Evolutionary conservation across 2,888 invertebrate species (phyloP).

Genomic region (Gasteruption jaculator): DNA sequence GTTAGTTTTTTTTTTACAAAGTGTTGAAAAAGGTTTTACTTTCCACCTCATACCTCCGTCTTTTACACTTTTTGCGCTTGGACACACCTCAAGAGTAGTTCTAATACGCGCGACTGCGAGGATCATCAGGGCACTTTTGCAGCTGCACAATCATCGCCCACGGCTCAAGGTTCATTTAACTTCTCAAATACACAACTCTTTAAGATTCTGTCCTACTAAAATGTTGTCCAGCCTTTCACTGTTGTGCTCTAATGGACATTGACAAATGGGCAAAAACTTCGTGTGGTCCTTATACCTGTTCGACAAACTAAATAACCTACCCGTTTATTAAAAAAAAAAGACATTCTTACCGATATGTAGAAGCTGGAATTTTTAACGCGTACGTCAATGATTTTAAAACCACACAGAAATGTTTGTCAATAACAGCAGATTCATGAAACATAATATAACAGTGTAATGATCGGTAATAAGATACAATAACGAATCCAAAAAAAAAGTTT

Average conservation of each 20-base stretch:
- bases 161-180: slow-evolving; percentile 42
- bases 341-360: no score
- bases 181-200: slow-evolving; percentile 45
- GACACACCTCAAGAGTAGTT: slow-evolving; percentile 35
- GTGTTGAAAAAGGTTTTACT: slow-evolving; percentile 19
- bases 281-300: no score
- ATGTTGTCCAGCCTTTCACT: slow-evolving; percentile 32
- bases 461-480: no score
- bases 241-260: slow-evolving; percentile 31
- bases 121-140: slow-evolving; percentile 22
- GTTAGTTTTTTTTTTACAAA: slow-evolving; percentile 30
- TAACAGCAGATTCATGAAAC: no score
- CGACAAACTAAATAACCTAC: no score
- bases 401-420: no score
- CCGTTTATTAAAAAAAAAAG: no score
- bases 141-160: slow-evolving; percentile 40
- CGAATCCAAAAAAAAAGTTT: no score
- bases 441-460: no score
- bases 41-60: slow-evolving; percentile 22
- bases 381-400: no score
- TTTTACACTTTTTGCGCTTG: slow-evolving; percentile 38
- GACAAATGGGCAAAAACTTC: no score
- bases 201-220: slow-evolving; percentile 37
- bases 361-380: no score
- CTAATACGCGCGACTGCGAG: slow-evolving; percentile 21